These are phyloP conservation scores for Pituophis catenifer DNA, from an alignment of 2,113 vertebrate genomes.

Conservation along the genomic window DNA sequence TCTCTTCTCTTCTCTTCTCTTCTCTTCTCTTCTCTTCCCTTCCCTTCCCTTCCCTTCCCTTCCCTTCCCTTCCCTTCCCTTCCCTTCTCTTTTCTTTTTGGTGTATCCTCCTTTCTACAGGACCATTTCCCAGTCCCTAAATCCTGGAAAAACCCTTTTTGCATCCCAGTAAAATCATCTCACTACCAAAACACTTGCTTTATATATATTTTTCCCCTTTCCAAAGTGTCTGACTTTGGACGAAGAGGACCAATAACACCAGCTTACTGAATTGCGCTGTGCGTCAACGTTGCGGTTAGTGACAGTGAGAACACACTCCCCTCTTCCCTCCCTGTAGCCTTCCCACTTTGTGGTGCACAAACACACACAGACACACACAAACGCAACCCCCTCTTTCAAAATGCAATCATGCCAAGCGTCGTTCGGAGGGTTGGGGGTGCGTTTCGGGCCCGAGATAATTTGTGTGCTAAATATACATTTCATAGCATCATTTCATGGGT, in stretches of 20 bases:
- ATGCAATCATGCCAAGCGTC: constrained; percentile 26
- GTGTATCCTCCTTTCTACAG: background rate
- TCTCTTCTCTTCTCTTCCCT: too few relatives aligned
- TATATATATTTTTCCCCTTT: background rate
- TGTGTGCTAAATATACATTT: constrained; percentile 35
- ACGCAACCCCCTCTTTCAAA: background rate
- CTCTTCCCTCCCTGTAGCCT: background rate
- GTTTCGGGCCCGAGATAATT: constrained; percentile 25
- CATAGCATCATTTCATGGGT: constrained; percentile 27
- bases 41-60: too few relatives aligned
- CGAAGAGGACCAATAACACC: constrained; percentile 70
- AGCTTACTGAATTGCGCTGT: constrained; percentile 50
- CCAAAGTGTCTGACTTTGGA: background rate
- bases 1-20: too few relatives aligned
- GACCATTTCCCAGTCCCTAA: constrained; percentile 42
- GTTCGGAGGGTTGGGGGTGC: background rate
- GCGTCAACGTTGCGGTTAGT: constrained; percentile 42
- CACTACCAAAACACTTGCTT: background rate
- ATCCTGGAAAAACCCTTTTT: constrained; percentile 51
- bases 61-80: too few relatives aligned
- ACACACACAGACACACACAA: background rate
- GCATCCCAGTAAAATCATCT: constrained; percentile 48
- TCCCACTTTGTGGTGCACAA: constrained; percentile 41
- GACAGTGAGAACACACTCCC: background rate
- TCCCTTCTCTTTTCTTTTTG: too few relatives aligned